Evolutionary conservation across 1,140 invertebrate species (phyloP).

Genomic region (Zeugodacus cucurbitae): DNA sequence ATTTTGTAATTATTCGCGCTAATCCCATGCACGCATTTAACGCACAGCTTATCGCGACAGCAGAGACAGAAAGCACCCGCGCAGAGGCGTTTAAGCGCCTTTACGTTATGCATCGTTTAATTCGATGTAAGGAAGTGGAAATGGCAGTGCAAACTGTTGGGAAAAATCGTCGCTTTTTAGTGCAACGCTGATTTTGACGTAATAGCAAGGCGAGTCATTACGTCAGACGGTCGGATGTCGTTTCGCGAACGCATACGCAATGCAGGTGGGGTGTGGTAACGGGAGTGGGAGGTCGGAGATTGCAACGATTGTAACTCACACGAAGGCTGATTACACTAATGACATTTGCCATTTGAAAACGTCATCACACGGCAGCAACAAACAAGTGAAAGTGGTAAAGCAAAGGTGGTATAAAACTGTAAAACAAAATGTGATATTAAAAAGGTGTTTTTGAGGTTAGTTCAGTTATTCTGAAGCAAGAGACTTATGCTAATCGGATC

Average conservation of each 20-base stretch:
- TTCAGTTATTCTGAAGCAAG: too few species aligned
- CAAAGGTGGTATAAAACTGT: not conserved
- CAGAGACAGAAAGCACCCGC: not conserved
- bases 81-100: not conserved
- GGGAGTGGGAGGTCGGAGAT: not conserved
- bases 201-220: not conserved
- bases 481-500: too few species aligned
- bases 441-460: too few species aligned
- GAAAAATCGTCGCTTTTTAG: not conserved
- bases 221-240: not conserved
- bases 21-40: not conserved
- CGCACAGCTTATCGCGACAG: not conserved
- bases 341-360: not conserved
- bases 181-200: constrained; percentile 14
- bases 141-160: not conserved
- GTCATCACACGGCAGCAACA: not conserved
- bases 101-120: constrained; percentile 11
- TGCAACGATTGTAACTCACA: not conserved
- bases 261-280: too few species aligned
- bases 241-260: not conserved
- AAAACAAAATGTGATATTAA: too few species aligned
- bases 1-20: too few species aligned
- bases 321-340: not conserved
- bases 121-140: not conserved
- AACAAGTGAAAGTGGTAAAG: not conserved